Evolutionary conservation across 2,797 vertebrate genomes (phyloP), one percentile per base, ranked within the genome.

Genomic region (Nannoperca australis): DNA sequence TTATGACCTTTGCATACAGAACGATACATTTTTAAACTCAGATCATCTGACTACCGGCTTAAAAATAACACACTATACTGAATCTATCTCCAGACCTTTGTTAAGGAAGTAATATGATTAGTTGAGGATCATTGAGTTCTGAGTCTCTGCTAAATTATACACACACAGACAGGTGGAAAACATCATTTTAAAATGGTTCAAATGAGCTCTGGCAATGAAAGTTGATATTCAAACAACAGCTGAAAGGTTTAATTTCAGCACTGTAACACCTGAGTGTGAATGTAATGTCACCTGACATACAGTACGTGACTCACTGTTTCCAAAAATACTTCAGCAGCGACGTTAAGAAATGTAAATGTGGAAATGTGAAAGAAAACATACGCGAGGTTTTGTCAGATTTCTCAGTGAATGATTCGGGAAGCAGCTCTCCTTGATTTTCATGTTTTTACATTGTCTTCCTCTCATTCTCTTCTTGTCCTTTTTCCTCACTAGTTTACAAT

Each of bases 111-210:
- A 53, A 80, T 18, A 18, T 7, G 12, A 64, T 70, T 63, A 70
- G 53, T 18, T 20, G 20, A 50, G 61, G 42, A 61, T 76, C 45
- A 55, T 22, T 2, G 13, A 51, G 51, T 74, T 65, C 24, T 47
- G 63, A 20, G 12, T 36, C 8, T 40, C 32, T 18, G 11, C 50
- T 42, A 34, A 70, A 66, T 73, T 62, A 65, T 44, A 49, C 55
- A 36, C 45, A 44, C 17, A 55, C n/a, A n/a, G 34, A 68, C 77
- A 63, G 65, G 54, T 73, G 38, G 67, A 76, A 81, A 78, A 74
- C 65, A 59, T 68, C 2, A 36, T 54, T 70, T 53, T 45, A 59
- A 73, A 68, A 56, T 66, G 32, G 56, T 56, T 71, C 5, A 74
- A 38, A 73, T 40, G 27, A 78, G 67, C 54, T 74, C 50, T 12